These are phyloP conservation scores for Scolopax bukidnonensis DNA, from an alignment of 2,797 vertebrate species.

Conservation along the genomic window DNA sequence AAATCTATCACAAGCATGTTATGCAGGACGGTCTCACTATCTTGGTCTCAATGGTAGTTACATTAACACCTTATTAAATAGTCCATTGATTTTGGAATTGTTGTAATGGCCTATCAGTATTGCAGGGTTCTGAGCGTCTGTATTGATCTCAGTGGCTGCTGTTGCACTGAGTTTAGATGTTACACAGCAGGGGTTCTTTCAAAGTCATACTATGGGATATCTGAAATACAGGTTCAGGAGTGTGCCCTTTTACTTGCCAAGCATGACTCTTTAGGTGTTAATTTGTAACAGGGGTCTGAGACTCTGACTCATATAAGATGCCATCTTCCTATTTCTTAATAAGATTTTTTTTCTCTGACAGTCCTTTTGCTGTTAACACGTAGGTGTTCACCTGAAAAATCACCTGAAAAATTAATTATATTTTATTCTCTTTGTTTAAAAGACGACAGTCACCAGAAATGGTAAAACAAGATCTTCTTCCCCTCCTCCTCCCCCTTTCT, in stretches of 20 bases:
- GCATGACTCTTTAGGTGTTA: not conserved
- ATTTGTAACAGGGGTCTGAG: not conserved
- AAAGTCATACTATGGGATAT: not conserved
- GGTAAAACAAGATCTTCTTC: not conserved
- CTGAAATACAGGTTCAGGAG: not conserved
- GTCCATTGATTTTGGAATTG: slow-evolving; percentile 39
- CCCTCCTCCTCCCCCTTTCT: not conserved
- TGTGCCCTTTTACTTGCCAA: not conserved
- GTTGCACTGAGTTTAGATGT: not conserved
- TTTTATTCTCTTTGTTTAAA: not conserved
- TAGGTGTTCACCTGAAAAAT: not conserved
- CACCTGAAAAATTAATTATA: not conserved
- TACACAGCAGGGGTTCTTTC: not conserved
- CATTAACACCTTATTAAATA: slow-evolving; percentile 50
- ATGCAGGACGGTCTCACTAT: not conserved
- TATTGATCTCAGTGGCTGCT: slow-evolving; percentile 29
- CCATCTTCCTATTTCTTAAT: not conserved
- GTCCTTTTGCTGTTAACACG: not conserved
- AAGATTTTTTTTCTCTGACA: not conserved
- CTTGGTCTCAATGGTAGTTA: not conserved
- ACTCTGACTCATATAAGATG: not conserved
- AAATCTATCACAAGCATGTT: not conserved
- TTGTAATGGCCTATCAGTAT: slow-evolving; percentile 22
- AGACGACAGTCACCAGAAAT: not conserved
- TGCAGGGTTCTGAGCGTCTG: slow-evolving; percentile 1